Evolutionary conservation across 2,888 invertebrate species (phyloP).

Genomic region (Xestoiulus laeticollis): DNA sequence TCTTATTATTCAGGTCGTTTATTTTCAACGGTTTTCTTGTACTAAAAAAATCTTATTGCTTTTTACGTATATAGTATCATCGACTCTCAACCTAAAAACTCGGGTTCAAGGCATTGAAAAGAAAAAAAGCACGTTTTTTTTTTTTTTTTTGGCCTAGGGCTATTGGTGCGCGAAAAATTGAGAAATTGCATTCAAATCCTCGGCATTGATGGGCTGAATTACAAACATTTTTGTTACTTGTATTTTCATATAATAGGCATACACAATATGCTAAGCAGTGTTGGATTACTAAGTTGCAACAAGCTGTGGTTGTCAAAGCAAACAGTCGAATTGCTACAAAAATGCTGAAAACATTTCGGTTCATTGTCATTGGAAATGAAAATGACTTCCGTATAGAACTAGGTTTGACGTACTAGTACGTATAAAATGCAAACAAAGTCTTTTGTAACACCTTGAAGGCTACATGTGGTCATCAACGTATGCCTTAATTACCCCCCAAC

Average conservation of each 20-base stretch:
- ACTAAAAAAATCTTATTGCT: background rate
- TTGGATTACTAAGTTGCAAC: background rate
- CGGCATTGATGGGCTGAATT: background rate
- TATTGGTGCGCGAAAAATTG: background rate
- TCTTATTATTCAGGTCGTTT: constrained; percentile 6
- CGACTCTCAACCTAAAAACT: background rate
- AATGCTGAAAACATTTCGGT: too few relatives aligned
- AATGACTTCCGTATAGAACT: too few relatives aligned
- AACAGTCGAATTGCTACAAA: too few relatives aligned
- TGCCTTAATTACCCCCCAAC: too few relatives aligned
- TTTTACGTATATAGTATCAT: background rate
- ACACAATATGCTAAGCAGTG: background rate
- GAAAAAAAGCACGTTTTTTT: background rate
- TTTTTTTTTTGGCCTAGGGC: background rate
- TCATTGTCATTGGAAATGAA: too few relatives aligned
- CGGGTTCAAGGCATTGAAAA: background rate
- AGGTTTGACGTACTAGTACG: too few relatives aligned
- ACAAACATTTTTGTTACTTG: background rate
- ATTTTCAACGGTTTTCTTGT: constrained; percentile 11
- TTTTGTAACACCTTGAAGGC: too few relatives aligned
- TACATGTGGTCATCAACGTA: too few relatives aligned
- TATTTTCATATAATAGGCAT: too few relatives aligned
- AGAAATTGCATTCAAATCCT: background rate
- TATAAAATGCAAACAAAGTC: too few relatives aligned
- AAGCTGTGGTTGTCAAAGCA: background rate